These are phyloP conservation scores for Mormyrops attenuatus DNA, from an alignment of 2,797 vertebrate species.

Conservation along the genomic window DNA sequence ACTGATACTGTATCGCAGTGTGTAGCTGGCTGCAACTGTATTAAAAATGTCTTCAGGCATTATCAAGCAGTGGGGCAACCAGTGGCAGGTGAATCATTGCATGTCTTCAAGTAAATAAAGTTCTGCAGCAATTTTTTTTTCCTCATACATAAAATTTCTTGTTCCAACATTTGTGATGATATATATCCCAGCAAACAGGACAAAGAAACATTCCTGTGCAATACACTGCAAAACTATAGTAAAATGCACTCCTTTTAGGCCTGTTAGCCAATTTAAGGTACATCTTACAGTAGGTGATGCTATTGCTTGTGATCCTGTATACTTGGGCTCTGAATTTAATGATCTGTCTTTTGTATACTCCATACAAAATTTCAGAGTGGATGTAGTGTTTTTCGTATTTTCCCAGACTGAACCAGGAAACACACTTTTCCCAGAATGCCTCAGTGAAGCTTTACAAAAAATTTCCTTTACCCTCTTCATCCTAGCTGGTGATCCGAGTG, in stretches of 20 bases:
- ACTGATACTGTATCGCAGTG: neutral
- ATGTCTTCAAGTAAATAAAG: neutral
- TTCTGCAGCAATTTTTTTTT: neutral
- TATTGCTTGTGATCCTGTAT: neutral
- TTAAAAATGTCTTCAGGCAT: neutral
- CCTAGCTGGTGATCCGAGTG: conserved; percentile 89
- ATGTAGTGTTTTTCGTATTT: neutral
- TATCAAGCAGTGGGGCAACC: neutral
- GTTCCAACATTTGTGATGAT: neutral
- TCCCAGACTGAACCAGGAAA: neutral
- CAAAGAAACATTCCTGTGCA: neutral
- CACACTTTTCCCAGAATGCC: neutral
- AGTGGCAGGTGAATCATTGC: neutral
- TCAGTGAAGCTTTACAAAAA: neutral
- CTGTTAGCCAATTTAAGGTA: neutral
- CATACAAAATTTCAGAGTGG: neutral
- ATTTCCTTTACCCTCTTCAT: neutral
- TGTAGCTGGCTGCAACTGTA: neutral
- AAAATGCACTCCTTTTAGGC: neutral
- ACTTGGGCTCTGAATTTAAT: neutral
- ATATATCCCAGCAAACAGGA: neutral
- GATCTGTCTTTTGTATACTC: neutral
- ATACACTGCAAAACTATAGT: neutral
- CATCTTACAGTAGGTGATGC: neutral
- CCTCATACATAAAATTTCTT: neutral